Percentiles rank a stretch among this genome's conserved stretches.
These are phyloP conservation scores for Cathartes aura DNA, from an alignment of 2,113 vertebrate genomes.

Conservation along the genomic window DNA sequence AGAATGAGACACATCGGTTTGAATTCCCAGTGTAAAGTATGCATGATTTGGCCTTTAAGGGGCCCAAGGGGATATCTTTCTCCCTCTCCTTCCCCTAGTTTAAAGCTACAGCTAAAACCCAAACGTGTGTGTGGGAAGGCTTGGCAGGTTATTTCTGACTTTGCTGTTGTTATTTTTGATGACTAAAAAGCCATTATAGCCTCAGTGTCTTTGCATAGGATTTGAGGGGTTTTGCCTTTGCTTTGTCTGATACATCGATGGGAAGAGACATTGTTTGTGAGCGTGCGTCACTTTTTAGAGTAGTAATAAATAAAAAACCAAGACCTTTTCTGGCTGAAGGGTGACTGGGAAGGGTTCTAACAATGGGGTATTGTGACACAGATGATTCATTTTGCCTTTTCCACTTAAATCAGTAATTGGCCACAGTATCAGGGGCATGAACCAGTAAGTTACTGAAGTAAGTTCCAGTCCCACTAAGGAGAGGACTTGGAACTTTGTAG, in stretches of 20 bases:
- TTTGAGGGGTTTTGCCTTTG: not conserved
- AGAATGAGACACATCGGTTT: not conserved
- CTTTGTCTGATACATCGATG: not conserved
- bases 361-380: not conserved
- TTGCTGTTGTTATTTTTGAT: not conserved
- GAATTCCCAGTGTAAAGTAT: not conserved
- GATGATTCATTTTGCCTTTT: not conserved
- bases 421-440: not conserved
- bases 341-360: not conserved
- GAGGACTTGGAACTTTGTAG: not conserved
- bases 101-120: not conserved
- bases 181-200: not conserved
- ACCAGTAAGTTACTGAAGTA: not conserved
- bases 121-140: accelerated
- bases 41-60: not conserved
- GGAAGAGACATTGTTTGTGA: not conserved
- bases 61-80: not conserved
- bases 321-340: not conserved
- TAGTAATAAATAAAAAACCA: not conserved
- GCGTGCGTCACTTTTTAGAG: not conserved
- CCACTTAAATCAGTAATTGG: not conserved
- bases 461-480: not conserved
- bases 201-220: not conserved
- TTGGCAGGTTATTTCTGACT: not conserved
- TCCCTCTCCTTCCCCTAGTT: not conserved